A percentile compares a stretch with the other conserved stretches of the same genome.
Evolutionary conservation across 2,113 vertebrate species (phyloP).

Genomic region (Lagopus muta): DNA sequence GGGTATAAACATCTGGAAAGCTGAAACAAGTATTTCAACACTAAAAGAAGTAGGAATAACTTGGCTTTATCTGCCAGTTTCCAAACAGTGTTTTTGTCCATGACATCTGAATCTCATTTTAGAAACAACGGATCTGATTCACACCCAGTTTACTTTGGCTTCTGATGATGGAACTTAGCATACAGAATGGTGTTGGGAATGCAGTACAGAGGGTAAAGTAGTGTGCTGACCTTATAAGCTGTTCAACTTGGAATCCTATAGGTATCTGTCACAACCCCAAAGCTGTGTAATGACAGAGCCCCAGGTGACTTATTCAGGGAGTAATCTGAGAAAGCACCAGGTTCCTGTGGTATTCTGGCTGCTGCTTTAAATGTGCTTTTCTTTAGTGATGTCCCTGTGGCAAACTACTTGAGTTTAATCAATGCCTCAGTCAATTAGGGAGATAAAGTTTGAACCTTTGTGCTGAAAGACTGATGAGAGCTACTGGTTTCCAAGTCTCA

Average conservation of each 20-base stretch:
- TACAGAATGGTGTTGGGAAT: neutral
- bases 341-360: neutral
- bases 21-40: neutral
- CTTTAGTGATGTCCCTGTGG: neutral
- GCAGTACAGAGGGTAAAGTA: neutral
- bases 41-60: constrained; percentile 14
- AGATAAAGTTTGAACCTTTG: neutral
- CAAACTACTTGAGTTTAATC: neutral
- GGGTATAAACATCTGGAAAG: neutral
- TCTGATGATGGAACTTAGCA: neutral
- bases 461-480: neutral
- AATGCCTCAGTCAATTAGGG: neutral
- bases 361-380: neutral
- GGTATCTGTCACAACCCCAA: neutral
- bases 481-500: neutral
- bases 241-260: neutral
- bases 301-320: neutral
- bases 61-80: neutral
- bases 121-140: constrained; percentile 15
- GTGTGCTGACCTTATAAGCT: neutral
- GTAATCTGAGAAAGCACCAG: neutral
- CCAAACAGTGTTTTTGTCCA: neutral
- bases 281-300: neutral
- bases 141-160: neutral
- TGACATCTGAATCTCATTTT: neutral